A percentile compares a stretch with the other conserved stretches of the same genome.
phyloP scores from a whole-genome alignment of 2,113 vertebrate genomes.

The Chrysochloris asiatica region DNA sequence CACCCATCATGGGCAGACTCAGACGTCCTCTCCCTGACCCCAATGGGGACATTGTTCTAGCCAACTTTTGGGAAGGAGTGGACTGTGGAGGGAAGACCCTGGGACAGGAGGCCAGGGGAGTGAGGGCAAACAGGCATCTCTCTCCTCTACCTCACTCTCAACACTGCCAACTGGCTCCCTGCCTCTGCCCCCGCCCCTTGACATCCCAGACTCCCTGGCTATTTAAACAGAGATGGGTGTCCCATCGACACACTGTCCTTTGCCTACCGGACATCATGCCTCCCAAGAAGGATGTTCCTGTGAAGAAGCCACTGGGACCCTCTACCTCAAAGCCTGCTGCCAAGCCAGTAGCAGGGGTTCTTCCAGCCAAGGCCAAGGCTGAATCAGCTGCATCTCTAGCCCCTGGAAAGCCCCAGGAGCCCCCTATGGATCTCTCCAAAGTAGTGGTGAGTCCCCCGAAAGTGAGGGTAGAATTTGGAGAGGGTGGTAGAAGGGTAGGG shows the following conservation, averaged over 20 bases:
- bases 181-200: constrained; percentile 76
- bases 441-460: constrained; percentile 79
- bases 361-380: constrained; percentile 68
- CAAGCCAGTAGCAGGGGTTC: constrained; percentile 69
- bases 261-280: constrained; percentile 78
- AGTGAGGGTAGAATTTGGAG: not conserved
- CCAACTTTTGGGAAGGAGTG: not conserved
- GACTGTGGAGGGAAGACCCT: constrained; percentile 55
- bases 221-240: constrained; percentile 82
- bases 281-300: constrained; percentile 82
- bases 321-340: constrained; percentile 72
- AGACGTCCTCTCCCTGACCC: not conserved
- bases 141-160: constrained; percentile 56
- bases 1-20: not conserved
- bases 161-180: constrained; percentile 65
- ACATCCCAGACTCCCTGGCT: constrained; percentile 80
- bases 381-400: constrained; percentile 13
- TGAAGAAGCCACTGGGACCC: constrained; percentile 79
- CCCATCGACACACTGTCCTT: constrained; percentile 70
- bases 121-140: constrained; percentile 36
- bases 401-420: constrained; percentile 69
- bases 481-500: not conserved
- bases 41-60: constrained; percentile 14
- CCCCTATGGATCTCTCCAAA: constrained; percentile 82
- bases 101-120: constrained; percentile 55